A percentile compares a stretch with the other conserved stretches of the same genome.
phyloP scores from a whole-genome alignment of 2,113 vertebrate genomes.

The Fregetta grallaria region DNA sequence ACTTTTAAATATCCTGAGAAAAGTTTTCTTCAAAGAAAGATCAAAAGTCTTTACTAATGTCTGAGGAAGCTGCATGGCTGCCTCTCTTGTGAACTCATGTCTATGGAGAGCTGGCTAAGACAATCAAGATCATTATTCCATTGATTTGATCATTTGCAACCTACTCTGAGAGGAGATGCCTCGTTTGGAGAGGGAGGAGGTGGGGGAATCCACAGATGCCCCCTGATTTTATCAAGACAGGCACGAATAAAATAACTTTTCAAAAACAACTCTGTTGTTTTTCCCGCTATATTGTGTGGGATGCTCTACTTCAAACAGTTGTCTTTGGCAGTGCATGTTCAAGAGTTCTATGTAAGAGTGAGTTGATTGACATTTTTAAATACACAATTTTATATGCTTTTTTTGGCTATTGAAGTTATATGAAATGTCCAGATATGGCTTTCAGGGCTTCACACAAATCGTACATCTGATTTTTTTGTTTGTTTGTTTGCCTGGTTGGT shows the following conservation, averaged over 20 bases:
- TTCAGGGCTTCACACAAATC: not conserved
- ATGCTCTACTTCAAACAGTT: not conserved
- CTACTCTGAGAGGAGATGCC: not conserved
- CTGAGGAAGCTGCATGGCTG: constrained; percentile 48
- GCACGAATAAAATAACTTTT: not conserved
- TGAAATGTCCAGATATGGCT: not conserved
- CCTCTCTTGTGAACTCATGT: constrained; percentile 56
- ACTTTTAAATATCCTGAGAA: constrained; percentile 63
- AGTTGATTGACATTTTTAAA: not conserved
- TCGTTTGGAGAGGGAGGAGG: not conserved
- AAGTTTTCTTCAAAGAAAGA: constrained; percentile 61
- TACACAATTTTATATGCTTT: not conserved
- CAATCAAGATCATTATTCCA: not conserved
- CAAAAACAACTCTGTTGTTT: not conserved
- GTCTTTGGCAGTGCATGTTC: not conserved
- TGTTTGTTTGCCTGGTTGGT: not conserved
- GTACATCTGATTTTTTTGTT: not conserved
- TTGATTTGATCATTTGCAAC: not conserved
- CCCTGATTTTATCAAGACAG: not conserved
- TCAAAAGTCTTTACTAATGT: constrained; percentile 55
- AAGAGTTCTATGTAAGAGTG: not conserved
- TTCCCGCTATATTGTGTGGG: not conserved
- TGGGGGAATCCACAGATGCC: not conserved
- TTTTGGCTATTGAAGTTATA: not conserved
- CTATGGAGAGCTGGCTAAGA: not conserved